Evolutionary conservation across 2,113 vertebrate genomes (phyloP), one percentile per base, ranked within the genome.

Genomic region (Ciconia maguari): DNA sequence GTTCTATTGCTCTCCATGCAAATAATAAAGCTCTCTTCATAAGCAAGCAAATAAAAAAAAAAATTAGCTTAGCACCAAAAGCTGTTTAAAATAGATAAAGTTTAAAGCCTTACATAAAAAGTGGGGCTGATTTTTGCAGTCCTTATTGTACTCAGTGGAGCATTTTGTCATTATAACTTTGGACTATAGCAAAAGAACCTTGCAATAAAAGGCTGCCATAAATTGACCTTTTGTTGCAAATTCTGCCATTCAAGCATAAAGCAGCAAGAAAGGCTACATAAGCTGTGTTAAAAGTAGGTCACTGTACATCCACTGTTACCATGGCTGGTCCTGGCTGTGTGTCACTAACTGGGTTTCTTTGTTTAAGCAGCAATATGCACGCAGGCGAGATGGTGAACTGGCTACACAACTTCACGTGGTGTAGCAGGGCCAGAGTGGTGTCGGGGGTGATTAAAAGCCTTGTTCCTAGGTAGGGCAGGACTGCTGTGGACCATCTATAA

Each of bases 201-300:
- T 77, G 74, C 89, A 79, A 74, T 96, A 77, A 97, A 97, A 97
- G 78, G 84, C 84, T 96, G 66, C 75, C 84, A 90, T 87, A 97
- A 95, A 97, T 77, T 89, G 97, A 95, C 89, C 96, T 95, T 96
- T 95, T 97, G 96, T 91, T 95, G 84, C 66, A 83, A 95, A 93
- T 94, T 95, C 87, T 96, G 89, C 93, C 93, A 94, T 94, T 97
- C 91, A 94, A 95, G 95, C 95, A 97, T 91, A 96, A 95, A 96
- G 93, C 74, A 89, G 84, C 62, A 93, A 44, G 93, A 85, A 95
- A 94, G 83, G 89, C 95, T 89, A 65, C 91, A 91, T 82, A 91
- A 85, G 89, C 86, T 92, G 65, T 49, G 72, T 49, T 71, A 65
- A 89, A 96, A 97, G 92, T 97, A 97, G 96, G 96, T 97, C 96